Evolutionary conservation across 2,888 invertebrate genomes (phyloP), one percentile per base, ranked within the genome.

Genomic region (Kryphioiulus occultus): DNA sequence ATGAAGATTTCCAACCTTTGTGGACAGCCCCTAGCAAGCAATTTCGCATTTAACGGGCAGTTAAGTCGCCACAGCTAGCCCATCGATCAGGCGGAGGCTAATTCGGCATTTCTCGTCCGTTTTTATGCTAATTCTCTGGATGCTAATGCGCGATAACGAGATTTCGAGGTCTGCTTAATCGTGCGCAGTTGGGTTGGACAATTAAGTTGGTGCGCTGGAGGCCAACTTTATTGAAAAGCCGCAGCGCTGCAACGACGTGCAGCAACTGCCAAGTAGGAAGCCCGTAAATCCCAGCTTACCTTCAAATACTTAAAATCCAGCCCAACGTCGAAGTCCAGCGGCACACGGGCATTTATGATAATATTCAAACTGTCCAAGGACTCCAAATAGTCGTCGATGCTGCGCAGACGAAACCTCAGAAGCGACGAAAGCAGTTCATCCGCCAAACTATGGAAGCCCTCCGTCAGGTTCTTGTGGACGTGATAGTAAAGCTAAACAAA

Each of bases 391-490:
- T 90, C 90, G 88, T 90, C 89, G 26, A 90, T 89, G 85, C 90
- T 90, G 44, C 88, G 89, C 59, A 90, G 89, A n/a, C 85, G 87
- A 88, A 88, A 88, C 3, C 87, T 42, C 26, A 53, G 59, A 53
- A 88, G 87, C 30, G 85, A 85, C 35, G 44, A 30, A 22, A 88
- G 39, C 83, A 90, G 89, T 86, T 90, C 90, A 39, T 90, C 90
- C 10, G 89, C 89, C 85, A 90, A 86, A 30, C 88, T 88, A 47
- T 90, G 89, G 88, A 90, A 89, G 39, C 90, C 90, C 15, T 90
- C 90, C n/a, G 90, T 86, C 84, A 90, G 89, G 35, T 90, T 89
- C 78, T 90, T 90, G 47, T 90, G 90, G 19, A 90, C 88, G 88
- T 90, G 89, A 86, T 89, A 89, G 82, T 89, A 89, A 10, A 89